Conservation (phyloP, 2,888 invertebrate genomes). For the Agrochola lychnidis region DNA sequence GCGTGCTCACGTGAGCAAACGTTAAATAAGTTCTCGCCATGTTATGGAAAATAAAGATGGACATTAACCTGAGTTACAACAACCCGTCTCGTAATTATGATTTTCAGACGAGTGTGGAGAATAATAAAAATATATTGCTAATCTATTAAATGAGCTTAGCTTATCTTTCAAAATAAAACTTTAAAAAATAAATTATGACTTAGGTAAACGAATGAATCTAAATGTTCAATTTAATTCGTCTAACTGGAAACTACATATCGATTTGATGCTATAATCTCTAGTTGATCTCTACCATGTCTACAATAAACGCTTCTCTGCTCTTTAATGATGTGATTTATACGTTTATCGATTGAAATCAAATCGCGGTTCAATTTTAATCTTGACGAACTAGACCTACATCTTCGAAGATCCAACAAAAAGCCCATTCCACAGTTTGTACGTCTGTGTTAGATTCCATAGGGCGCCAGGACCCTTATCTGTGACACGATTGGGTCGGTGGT, state of each 20-base stretch:
- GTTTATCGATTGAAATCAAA: not conserved
- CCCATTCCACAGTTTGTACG: constrained; percentile 56
- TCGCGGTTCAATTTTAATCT: not conserved
- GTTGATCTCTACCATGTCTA: not conserved
- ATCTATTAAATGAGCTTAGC: not conserved
- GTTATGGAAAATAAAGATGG: not conserved
- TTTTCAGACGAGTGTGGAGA: not conserved
- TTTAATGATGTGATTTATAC: not conserved
- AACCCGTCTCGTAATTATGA: not conserved
- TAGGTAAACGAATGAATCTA: not conserved
- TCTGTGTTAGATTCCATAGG: constrained; percentile 64
- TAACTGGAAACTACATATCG: not conserved
- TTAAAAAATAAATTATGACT: not conserved
- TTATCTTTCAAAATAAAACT: not conserved
- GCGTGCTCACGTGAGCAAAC: too few species aligned
- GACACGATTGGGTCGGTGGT: constrained; percentile 60
- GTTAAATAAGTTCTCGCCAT: not conserved
- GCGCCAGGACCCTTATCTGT: constrained; percentile 74
- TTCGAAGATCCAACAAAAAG: not conserved
- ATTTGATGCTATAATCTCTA: not conserved
- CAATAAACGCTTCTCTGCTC: not conserved
- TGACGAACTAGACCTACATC: not conserved
- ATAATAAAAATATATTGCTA: not conserved
- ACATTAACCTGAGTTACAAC: not conserved
- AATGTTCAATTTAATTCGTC: not conserved